These are phyloP conservation scores for Phylloscopus collybita DNA, from an alignment of 2,797 vertebrate species.

Conservation along the genomic window DNA sequence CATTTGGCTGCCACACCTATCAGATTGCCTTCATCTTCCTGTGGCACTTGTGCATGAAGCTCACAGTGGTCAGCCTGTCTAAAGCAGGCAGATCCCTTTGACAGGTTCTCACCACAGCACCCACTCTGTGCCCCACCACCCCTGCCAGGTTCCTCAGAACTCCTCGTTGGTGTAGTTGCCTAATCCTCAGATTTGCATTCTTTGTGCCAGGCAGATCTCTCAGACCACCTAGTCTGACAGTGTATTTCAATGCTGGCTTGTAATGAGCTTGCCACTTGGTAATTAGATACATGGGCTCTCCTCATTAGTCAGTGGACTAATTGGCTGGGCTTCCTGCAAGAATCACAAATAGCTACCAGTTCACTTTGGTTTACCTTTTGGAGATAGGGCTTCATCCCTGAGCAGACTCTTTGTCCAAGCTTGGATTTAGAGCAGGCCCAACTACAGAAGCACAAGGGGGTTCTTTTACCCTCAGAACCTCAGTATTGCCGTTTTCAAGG, in stretches of 20 bases:
- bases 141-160: not conserved
- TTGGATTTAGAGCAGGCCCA: not conserved
- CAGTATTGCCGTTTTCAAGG: not conserved
- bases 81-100: not conserved
- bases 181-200: not conserved
- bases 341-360: not conserved
- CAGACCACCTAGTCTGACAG: not conserved
- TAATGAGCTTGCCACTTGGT: not conserved
- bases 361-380: not conserved
- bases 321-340: not conserved
- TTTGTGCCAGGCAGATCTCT: not conserved
- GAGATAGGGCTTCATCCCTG: not conserved
- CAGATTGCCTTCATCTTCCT: not conserved
- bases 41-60: too few species aligned
- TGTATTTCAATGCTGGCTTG: not conserved
- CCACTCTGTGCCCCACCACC: not conserved
- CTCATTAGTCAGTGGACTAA: not conserved
- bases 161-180: not conserved
- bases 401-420: not conserved
- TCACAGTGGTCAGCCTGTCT: not conserved
- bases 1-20: not conserved
- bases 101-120: not conserved
- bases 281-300: not conserved
- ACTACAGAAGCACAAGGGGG: not conserved
- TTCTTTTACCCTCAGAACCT: not conserved